Percentiles rank a stretch among this genome's conserved stretches.
phyloP scores from a whole-genome alignment of 2,113 vertebrate species.

The Cyrtonyx montezumae region DNA sequence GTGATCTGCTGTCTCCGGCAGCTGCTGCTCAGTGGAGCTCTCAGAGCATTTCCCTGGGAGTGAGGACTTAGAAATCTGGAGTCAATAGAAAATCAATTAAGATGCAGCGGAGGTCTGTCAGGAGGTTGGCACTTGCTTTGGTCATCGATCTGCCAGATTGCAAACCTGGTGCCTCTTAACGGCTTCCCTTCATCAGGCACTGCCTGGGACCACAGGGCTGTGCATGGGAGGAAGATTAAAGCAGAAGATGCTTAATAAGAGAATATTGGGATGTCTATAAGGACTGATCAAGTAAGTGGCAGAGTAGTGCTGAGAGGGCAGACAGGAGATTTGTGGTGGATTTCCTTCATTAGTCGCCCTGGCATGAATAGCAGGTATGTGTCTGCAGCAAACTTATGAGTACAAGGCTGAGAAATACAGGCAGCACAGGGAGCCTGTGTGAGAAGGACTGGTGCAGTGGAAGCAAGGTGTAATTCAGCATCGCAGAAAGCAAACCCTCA shows the following conservation, averaged over 20 bases:
- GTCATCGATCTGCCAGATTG: not conserved
- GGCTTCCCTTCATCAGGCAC: not conserved
- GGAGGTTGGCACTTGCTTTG: not conserved
- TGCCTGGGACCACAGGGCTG: not conserved
- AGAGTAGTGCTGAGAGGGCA: not conserved
- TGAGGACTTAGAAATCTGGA: not conserved
- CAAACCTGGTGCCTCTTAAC: not conserved
- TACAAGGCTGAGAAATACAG: accelerated
- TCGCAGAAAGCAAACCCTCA: too few relatives aligned
- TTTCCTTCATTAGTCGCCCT: not conserved
- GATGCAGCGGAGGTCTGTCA: not conserved
- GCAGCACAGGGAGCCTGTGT: not conserved
- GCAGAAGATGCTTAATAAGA: not conserved
- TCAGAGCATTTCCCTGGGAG: not conserved
- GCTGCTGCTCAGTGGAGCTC: not conserved
- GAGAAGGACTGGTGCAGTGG: not conserved
- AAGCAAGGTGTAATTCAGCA: not conserved
- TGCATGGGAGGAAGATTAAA: not conserved
- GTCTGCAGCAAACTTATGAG: not conserved
- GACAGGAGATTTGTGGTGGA: not conserved
- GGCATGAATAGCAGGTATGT: not conserved
- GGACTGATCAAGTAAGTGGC: not conserved
- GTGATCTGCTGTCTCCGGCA: not conserved
- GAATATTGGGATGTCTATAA: accelerated
- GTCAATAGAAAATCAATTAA: not conserved